phyloP scores from a whole-genome alignment of 2,888 invertebrate genomes.

The Matsumyia berberina region DNA sequence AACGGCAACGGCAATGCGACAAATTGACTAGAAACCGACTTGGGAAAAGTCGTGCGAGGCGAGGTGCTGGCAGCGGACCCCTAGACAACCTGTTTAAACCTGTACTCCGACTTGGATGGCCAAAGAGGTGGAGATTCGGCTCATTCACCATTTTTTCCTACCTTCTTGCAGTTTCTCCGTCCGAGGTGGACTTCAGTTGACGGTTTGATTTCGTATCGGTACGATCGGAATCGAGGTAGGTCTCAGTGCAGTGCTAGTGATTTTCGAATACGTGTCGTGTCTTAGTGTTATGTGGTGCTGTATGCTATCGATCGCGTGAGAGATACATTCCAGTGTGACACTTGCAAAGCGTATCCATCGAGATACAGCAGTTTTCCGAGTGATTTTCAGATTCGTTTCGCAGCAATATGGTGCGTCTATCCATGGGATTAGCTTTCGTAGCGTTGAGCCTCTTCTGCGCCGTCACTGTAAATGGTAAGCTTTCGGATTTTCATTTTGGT shows the following conservation, averaged over 20 bases:
- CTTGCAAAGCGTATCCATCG: constrained; percentile 48
- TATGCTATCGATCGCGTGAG: constrained; percentile 52
- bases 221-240: constrained; percentile 72
- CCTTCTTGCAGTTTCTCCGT: constrained; percentile 74
- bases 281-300: constrained; percentile 29
- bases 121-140: constrained; percentile 39
- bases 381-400: constrained; percentile 26
- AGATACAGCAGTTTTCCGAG: constrained; percentile 38
- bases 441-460: constrained; percentile 55
- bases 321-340: constrained; percentile 65
- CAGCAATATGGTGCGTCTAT: constrained; percentile 69
- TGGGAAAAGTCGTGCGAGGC: neutral
- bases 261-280: constrained; percentile 49
- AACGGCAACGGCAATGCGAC: constrained; percentile 58
- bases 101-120: constrained; percentile 36
- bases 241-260: neutral
- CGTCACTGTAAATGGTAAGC: constrained; percentile 70
- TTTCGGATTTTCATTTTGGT: constrained; percentile 64
- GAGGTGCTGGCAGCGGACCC: constrained; percentile 27
- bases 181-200: constrained; percentile 70
- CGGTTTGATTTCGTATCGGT: constrained; percentile 74
- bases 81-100: constrained; percentile 69
- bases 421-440: constrained; percentile 70
- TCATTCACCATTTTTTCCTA: constrained; percentile 28
- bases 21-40: constrained; percentile 33